Percentiles rank a stretch among this genome's conserved stretches.
Evolutionary conservation across 2,888 invertebrate species (phyloP).

Genomic region (Lathronympha strigana): DNA sequence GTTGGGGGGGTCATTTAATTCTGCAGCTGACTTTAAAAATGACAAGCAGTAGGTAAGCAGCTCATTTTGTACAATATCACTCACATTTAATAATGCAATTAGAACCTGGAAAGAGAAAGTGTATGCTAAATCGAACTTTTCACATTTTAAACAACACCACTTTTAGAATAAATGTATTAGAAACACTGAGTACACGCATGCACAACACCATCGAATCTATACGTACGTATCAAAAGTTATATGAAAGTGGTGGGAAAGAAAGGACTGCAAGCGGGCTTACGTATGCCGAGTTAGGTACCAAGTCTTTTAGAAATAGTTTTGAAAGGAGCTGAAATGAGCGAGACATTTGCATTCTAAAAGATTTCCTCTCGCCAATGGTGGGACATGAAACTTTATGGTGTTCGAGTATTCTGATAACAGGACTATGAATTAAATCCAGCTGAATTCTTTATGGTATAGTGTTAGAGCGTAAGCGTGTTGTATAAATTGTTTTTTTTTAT

Average conservation of each 20-base stretch:
- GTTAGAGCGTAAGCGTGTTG: too few relatives aligned
- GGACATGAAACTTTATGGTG: slow-evolving; percentile 65
- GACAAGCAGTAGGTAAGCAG: too few relatives aligned
- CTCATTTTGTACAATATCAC: too few relatives aligned
- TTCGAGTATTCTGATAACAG: slow-evolving; percentile 48
- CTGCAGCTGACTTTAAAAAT: too few relatives aligned
- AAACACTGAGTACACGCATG: too few relatives aligned
- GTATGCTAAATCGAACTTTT: too few relatives aligned
- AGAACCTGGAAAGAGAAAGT: too few relatives aligned
- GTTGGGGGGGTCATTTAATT: too few relatives aligned
- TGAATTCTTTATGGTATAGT: too few relatives aligned
- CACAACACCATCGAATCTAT: background rate
- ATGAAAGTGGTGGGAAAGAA: slow-evolving; percentile 28
- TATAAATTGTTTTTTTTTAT: too few relatives aligned
- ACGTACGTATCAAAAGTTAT: slow-evolving; percentile 16
- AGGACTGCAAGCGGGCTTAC: slow-evolving; percentile 56
- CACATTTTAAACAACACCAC: too few relatives aligned
- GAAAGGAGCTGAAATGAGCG: slow-evolving; percentile 70
- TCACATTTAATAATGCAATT: too few relatives aligned
- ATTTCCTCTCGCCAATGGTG: slow-evolving; percentile 58
- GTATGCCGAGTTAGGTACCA: slow-evolving; percentile 63
- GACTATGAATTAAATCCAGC: slow-evolving; percentile 15
- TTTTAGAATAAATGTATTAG: background rate
- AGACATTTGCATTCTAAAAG: slow-evolving; percentile 77
- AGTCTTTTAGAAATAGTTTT: slow-evolving; percentile 71